Conservation (phyloP, 2,113 vertebrate genomes). For the Murina feae region DNA sequence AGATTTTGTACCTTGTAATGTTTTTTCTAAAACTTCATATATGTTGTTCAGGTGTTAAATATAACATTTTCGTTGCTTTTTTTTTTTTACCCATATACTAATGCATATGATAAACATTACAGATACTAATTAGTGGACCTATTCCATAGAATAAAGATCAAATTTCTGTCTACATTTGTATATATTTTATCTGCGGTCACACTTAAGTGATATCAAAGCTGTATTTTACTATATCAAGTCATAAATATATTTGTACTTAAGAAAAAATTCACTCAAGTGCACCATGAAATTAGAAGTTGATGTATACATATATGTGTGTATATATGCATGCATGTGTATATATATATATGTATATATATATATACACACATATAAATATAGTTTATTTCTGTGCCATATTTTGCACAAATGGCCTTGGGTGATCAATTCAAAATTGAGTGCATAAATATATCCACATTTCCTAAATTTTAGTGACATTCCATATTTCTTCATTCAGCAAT, state of each 20-base stretch:
- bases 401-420: neutral
- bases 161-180: neutral
- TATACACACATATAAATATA: neutral
- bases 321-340: rapidly evolving
- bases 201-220: neutral
- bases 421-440: neutral
- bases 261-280: neutral
- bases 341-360: neutral
- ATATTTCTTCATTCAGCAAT: neutral
- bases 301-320: neutral
- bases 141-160: neutral
- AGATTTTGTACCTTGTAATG: neutral
- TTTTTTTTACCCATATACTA: neutral
- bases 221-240: neutral
- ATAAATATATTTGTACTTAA: neutral
- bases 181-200: neutral
- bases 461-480: neutral
- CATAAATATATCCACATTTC: neutral
- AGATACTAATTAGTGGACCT: neutral
- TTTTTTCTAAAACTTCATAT: neutral
- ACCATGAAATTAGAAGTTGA: neutral
- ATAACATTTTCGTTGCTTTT: neutral
- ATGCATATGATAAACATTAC: neutral
- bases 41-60: neutral
- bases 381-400: neutral